Evolutionary conservation across 2,113 vertebrate genomes (phyloP).

Genomic region (Porphyrio hochstetteri): DNA sequence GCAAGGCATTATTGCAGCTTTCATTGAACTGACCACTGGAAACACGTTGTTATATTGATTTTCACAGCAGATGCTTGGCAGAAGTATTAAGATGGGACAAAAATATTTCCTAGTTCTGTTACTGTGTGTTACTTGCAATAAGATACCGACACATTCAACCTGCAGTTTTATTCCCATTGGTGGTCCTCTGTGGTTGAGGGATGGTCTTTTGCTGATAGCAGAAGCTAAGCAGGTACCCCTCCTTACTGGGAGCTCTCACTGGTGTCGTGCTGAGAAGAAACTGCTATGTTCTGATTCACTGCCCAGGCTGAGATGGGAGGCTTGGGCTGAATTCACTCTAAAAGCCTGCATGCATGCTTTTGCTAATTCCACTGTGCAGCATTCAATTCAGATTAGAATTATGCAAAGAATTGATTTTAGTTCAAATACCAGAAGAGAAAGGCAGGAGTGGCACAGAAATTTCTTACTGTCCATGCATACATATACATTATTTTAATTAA

Average conservation of each 20-base stretch:
- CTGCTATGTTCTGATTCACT: neutral
- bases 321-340: neutral
- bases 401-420: neutral
- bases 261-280: neutral
- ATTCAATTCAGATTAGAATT: neutral
- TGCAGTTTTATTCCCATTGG: neutral
- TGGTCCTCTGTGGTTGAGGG: neutral
- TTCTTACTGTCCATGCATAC: neutral
- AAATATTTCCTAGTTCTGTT: neutral
- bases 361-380: neutral
- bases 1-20: neutral
- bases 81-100: neutral
- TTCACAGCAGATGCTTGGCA: neutral
- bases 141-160: accelerated
- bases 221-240: neutral
- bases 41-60: neutral
- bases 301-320: neutral
- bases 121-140: neutral
- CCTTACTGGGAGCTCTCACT: too few relatives aligned
- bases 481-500: neutral
- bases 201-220: neutral
- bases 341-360: neutral
- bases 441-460: neutral
- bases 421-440: neutral
- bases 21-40: neutral